A percentile compares a stretch with the other conserved stretches of the same genome.
Evolutionary conservation across 2,113 vertebrate species (phyloP).

Genomic region (Tilapia sparmanii): DNA sequence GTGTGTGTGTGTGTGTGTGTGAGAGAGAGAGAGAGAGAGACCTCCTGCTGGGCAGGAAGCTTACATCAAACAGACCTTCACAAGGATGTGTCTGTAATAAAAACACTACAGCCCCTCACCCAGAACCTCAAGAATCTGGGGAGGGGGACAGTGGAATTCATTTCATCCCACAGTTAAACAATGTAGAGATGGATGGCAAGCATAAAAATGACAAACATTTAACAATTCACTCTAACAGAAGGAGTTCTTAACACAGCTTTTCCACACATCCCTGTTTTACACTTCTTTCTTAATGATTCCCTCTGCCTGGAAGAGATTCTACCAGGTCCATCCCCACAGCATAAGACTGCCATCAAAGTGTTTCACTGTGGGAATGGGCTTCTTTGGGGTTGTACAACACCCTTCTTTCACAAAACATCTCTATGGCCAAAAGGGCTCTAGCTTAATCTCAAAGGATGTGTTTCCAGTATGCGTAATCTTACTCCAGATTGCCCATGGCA

Average conservation of each 20-base stretch:
- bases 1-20: too few relatives aligned
- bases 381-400: fast-evolving
- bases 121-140: too few relatives aligned
- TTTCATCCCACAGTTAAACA: too few relatives aligned
- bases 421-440: background rate
- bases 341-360: background rate
- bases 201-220: too few relatives aligned
- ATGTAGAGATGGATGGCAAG: too few relatives aligned
- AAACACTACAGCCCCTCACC: too few relatives aligned
- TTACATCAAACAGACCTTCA: too few relatives aligned
- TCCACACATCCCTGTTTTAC: background rate
- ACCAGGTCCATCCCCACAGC: background rate
- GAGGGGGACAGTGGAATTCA: too few relatives aligned
- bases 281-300: background rate
- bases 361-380: background rate
- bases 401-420: background rate
- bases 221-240: too few relatives aligned
- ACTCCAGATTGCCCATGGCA: background rate
- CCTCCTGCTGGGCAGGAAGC: too few relatives aligned
- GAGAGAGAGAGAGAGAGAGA: too few relatives aligned
- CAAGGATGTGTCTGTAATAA: too few relatives aligned
- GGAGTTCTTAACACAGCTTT: fast-evolving
- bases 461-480: background rate
- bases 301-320: background rate
- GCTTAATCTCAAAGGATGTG: background rate